A percentile compares a stretch with the other conserved stretches of the same genome.
These are phyloP conservation scores for Diadema setosum DNA, from an alignment of 35 echinoderm and acorn worm genomes.

Conservation along the genomic window DNA sequence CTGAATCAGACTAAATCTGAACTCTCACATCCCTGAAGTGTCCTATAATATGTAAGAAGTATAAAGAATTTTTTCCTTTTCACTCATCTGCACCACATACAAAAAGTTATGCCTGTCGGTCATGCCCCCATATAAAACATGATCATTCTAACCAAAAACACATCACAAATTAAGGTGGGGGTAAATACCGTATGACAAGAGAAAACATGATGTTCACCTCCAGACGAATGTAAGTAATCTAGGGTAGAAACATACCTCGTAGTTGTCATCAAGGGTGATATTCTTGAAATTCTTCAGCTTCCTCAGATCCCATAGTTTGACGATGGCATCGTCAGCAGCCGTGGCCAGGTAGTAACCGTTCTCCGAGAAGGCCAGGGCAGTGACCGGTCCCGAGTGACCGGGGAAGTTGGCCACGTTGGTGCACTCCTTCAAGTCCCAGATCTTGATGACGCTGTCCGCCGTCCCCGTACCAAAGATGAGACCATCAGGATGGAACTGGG, in stretches of 20 bases:
- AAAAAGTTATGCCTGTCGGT: too few relatives aligned
- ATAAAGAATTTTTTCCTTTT: too few relatives aligned
- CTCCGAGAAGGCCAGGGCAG: slow-evolving; percentile 97
- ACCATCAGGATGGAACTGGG: slow-evolving; percentile 99
- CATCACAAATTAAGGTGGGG: too few relatives aligned
- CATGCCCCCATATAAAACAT: too few relatives aligned
- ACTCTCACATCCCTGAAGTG: too few relatives aligned
- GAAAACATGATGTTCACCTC: too few relatives aligned
- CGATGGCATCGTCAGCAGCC: slow-evolving; percentile 93
- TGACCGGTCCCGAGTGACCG: slow-evolving; percentile 96
- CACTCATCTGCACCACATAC: too few relatives aligned
- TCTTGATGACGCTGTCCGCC: slow-evolving; percentile 98
- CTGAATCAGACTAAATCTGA: too few relatives aligned
- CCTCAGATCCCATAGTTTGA: slow-evolving; percentile 98
- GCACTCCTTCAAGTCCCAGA: slow-evolving; percentile 98
- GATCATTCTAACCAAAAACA: too few relatives aligned
- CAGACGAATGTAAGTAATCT: background rate
- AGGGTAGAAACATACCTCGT: slow-evolving; percentile 52
- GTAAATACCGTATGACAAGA: too few relatives aligned
- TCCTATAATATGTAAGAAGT: too few relatives aligned
- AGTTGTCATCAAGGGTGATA: slow-evolving; percentile 88
- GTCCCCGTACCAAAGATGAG: slow-evolving; percentile 99
- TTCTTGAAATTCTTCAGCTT: slow-evolving; percentile 99
- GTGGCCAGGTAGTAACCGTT: slow-evolving; percentile 99
- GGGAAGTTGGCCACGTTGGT: slow-evolving; percentile 99